These are phyloP conservation scores for Caenorhabditis imperialis DNA, from an alignment of 2,888 invertebrate species.

Conservation along the genomic window DNA sequence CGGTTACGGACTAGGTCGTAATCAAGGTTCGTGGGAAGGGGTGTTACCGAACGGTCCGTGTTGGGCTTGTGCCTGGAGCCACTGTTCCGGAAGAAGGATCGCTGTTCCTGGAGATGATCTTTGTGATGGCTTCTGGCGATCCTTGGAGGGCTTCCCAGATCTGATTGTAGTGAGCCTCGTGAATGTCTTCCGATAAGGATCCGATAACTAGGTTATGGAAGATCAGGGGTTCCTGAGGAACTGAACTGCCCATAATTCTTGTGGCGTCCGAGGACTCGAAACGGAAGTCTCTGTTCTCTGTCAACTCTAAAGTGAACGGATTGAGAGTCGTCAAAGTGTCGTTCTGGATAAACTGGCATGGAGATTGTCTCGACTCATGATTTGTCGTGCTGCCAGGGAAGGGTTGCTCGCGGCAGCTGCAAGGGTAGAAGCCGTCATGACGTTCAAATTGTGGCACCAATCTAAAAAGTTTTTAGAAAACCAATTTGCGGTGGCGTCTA, in stretches of 20 bases:
- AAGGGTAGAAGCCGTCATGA: background rate
- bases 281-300: too few species aligned
- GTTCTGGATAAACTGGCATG: constrained; percentile 7
- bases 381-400: background rate
- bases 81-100: background rate
- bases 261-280: background rate
- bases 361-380: background rate
- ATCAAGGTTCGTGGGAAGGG: constrained; percentile 4
- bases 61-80: too few species aligned
- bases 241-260: too few species aligned
- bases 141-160: constrained; percentile 11
- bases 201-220: constrained; percentile 13
- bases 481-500: background rate
- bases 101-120: background rate
- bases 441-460: background rate
- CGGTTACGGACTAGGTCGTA: too few species aligned
- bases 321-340: background rate
- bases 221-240: too few species aligned
- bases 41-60: too few species aligned
- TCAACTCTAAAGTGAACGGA: constrained; percentile 1
- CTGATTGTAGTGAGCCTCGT: background rate
- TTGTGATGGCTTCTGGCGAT: background rate
- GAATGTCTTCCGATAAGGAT: constrained; percentile 2
- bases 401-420: constrained; percentile 2
- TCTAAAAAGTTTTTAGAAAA: background rate